These are phyloP conservation scores for human (Homo sapiens) DNA, from an alignment of 2,113 vertebrate genomes.

Conservation along the genomic window GRCh38 chr1:153294001-153294500, in stretches of 20 bases:
- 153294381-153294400: no score
- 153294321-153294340: background rate
- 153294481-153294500: no score
- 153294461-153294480: no score
- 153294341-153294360: background rate
- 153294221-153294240: background rate
- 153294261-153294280: background rate
- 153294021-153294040: background rate
- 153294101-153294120: background rate
- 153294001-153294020: background rate
- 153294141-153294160: fast-evolving
- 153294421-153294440: no score
- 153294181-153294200: background rate
- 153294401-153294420: no score
- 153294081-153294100: background rate
- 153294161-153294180: fast-evolving
- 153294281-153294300: background rate
- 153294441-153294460: no score
- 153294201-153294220: background rate
- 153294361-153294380: background rate
- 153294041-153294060: background rate
- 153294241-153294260: background rate
- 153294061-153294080: background rate
- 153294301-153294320: background rate
- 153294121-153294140: background rate